A percentile compares a stretch with the other conserved stretches of the same genome.
These are phyloP conservation scores for Lepidurus packardi DNA, from an alignment of 1,140 invertebrate genomes.

Conservation along the genomic window DNA sequence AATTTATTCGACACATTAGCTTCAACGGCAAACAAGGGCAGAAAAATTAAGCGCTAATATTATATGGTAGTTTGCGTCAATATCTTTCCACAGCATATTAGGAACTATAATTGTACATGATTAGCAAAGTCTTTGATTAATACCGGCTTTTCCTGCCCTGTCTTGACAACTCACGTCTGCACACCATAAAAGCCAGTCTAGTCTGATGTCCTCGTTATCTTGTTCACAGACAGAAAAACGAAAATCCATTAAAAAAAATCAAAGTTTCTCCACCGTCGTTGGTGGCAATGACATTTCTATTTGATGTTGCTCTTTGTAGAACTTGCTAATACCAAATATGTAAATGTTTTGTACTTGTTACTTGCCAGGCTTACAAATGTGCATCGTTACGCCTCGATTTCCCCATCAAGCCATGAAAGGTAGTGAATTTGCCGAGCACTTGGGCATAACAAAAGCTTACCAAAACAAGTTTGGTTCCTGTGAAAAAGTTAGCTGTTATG, in stretches of 20 bases:
- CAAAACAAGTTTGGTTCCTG: neutral
- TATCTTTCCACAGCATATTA: too few species aligned
- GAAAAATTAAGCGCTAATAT: too few species aligned
- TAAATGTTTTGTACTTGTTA: neutral
- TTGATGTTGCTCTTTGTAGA: neutral
- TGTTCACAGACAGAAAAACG: neutral
- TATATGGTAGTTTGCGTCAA: too few species aligned
- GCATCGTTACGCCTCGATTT: constrained; percentile 6
- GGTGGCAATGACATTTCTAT: constrained; percentile 21
- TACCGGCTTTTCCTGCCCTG: neutral
- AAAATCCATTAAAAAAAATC: neutral
- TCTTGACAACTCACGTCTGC: neutral
- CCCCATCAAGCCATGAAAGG: neutral
- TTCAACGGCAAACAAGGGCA: too few species aligned
- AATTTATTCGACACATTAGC: neutral
- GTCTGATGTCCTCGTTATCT: neutral
- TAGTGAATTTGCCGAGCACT: neutral
- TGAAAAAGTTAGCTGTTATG: neutral
- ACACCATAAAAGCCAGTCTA: neutral
- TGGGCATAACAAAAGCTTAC: neutral
- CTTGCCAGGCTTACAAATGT: constrained; percentile 7
- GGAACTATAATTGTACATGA: too few species aligned
- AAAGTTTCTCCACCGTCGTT: neutral
- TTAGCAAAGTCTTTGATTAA: too few species aligned
- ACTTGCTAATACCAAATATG: constrained; percentile 3